These are phyloP conservation scores for Peromyscus aztecus DNA, from an alignment of 2,797 vertebrate species.

Conservation along the genomic window DNA sequence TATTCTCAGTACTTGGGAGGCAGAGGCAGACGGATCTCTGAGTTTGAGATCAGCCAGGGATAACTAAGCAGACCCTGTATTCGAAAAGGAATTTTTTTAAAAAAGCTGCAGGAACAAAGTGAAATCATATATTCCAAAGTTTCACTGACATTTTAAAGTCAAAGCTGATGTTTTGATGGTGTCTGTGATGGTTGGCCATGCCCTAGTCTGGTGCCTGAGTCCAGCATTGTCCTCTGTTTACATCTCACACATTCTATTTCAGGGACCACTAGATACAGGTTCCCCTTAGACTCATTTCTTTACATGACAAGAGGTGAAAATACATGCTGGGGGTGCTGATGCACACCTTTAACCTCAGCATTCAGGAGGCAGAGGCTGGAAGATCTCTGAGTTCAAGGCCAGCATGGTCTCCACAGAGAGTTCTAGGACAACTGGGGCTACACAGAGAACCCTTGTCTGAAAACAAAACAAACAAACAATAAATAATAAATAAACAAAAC, in stretches of 20 bases:
- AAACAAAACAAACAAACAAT: too few relatives aligned
- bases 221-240: not conserved
- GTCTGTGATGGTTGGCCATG: not conserved
- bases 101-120: not conserved
- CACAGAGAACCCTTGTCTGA: too few relatives aligned
- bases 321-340: not conserved
- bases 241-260: not conserved
- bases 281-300: not conserved
- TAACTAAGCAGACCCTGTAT: not conserved
- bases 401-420: too few relatives aligned
- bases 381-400: too few relatives aligned
- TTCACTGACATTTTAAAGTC: not conserved
- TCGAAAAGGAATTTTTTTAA: not conserved
- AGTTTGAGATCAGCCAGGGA: not conserved
- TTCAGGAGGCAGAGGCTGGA: too few relatives aligned
- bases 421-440: too few relatives aligned
- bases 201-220: not conserved
- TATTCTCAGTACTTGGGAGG: too few relatives aligned
- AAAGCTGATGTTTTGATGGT: not conserved
- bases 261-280: accelerated
- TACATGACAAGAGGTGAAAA: not conserved
- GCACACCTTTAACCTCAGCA: slow-evolving; percentile 56
- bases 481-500: too few relatives aligned
- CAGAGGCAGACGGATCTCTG: too few relatives aligned
- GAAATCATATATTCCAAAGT: not conserved